Percentiles rank a stretch among this genome's conserved stretches.
Conservation (phyloP, 2,888 invertebrate species). For the Eupithecia abbreviata region DNA sequence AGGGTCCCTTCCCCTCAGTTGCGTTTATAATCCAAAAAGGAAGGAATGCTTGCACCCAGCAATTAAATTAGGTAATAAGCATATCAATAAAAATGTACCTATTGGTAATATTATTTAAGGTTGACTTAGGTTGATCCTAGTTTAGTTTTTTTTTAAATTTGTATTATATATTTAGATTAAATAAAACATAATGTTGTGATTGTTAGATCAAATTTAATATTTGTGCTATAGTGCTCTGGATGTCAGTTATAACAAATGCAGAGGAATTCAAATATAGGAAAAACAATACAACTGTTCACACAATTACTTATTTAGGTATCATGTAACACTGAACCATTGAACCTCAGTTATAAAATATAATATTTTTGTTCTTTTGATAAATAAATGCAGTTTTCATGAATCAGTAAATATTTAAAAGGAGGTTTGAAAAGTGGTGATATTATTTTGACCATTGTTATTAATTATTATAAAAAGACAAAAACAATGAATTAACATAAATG, state of each 20-base stretch:
- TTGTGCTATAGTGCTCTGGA: constrained; percentile 23
- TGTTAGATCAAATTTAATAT: constrained; percentile 7
- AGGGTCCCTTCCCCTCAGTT: too few species aligned
- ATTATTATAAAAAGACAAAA: not conserved
- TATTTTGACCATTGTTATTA: not conserved
- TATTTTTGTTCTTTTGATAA: not conserved
- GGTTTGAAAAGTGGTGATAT: not conserved
- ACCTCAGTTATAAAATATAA: not conserved
- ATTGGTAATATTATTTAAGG: not conserved
- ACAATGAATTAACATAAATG: not conserved
- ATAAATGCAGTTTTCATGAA: not conserved
- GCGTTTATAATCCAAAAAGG: not conserved
- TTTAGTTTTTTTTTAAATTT: not conserved
- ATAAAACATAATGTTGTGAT: constrained; percentile 2
- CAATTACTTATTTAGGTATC: not conserved
- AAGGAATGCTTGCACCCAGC: not conserved
- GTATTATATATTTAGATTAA: not conserved
- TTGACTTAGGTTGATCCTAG: not conserved
- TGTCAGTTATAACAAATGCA: not conserved
- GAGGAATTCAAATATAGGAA: not conserved
- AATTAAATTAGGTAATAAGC: not conserved
- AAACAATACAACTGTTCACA: not conserved
- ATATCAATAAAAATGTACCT: not conserved
- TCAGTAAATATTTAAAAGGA: not conserved
- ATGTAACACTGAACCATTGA: not conserved